phyloP scores from a whole-genome alignment of 2,113 vertebrate genomes.

The Menidia beryllina region DNA sequence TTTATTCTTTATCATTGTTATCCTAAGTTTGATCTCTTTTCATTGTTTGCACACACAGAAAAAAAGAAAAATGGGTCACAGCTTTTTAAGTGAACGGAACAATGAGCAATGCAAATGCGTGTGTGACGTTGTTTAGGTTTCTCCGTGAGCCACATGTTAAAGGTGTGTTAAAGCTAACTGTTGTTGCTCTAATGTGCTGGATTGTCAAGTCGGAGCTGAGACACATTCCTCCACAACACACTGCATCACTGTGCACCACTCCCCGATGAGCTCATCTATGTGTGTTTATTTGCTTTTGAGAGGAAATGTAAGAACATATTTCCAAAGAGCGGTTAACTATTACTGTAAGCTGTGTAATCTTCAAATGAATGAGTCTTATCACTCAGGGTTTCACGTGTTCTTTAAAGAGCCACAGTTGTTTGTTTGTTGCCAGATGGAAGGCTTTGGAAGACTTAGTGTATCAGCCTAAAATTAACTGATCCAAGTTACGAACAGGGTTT shows the following conservation, averaged over 20 bases:
- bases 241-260: conserved; percentile 45
- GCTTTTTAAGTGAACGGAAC: too few relatives aligned
- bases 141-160: conserved; percentile 44
- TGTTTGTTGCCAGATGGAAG: conserved; percentile 14
- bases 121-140: conserved; percentile 61
- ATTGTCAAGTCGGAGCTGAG: conserved; percentile 49
- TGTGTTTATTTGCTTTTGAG: conserved; percentile 10
- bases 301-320: conserved; percentile 58
- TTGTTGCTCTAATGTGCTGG: conserved; percentile 34
- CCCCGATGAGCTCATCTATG: conserved; percentile 33
- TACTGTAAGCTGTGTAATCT: conserved; percentile 40
- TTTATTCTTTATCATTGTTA: neutral
- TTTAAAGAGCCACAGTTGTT: conserved; percentile 8
- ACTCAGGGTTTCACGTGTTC: neutral
- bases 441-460: conserved; percentile 9
- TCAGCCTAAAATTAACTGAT: conserved; percentile 4
- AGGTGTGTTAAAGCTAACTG: conserved; percentile 63
- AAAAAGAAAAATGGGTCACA: neutral
- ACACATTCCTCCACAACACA: conserved; percentile 69
- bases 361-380: conserved; percentile 37
- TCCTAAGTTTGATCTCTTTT: neutral
- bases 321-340: conserved; percentile 41
- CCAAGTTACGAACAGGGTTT: neutral
- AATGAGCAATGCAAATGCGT: neutral
- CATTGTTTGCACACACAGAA: neutral